Evolutionary conservation across 2,888 invertebrate genomes (phyloP), one percentile per base, ranked within the genome.

Genomic region (Drosophila melanosoma): DNA sequence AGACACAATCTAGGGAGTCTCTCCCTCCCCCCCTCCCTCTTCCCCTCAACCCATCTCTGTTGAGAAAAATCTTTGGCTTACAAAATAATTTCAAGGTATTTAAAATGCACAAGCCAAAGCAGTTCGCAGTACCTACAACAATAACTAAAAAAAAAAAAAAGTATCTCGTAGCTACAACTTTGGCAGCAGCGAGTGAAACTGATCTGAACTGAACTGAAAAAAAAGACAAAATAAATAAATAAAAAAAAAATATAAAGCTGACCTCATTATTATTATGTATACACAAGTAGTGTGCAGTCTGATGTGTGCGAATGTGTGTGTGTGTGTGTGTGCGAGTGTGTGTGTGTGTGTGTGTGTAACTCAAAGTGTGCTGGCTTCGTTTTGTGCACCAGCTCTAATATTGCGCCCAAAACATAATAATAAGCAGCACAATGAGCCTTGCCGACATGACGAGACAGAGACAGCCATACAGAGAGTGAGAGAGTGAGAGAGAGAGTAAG

Each of bases 221-320:
- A 58, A 70, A 35, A 69, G 63, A 77, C 40, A 58, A 70, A 75
- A 83, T 53, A 70, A 68, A 79, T 60, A 81, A 74, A 73, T 61
- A 74, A 81, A 69, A 66, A 62, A 51, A 40, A 62, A 65, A 58
- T 83, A 84, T 83, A 85, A 74, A 66, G 86, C 88, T 86, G 85
- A 86, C 85, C 88, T 87, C 87, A 87, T 86, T 86, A 87, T 86
- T 85, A 83, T 87, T 81, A 79, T 79, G 76, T 87, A 80, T 77
- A 75, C 66, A 72, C 58, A 71, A n/a, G 26, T 56, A 56, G 64
- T 76, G 70, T 75, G 68, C 78, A 81, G 52, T 72, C 29, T 40
- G 20, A 23, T 65, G 56, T 70, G 62, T 23, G 15, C 23, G n/a
- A 42, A 20, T 35, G 51, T 52, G 20, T 29, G 45, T 52, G 29